Base-by-base conservation (phyloP, 35 echinoderm and acorn worm species). In the Ophioderma brevispina region DNA sequence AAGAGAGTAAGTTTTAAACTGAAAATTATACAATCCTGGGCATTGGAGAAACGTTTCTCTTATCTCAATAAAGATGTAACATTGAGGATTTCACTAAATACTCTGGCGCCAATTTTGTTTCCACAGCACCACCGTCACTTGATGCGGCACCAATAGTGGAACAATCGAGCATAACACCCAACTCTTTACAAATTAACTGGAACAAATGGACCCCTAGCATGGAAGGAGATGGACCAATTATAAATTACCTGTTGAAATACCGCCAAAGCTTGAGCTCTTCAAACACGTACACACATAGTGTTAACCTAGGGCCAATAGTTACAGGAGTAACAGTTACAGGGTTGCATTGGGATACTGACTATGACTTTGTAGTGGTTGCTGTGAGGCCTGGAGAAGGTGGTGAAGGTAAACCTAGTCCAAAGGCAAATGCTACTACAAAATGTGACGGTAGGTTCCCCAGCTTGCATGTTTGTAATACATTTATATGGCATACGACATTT, bases 281-380 rank as follows among this genome's bases (percentile, higher is more conserved):
- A n/a, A n/a, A n/a, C n/a, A n/a, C n/a, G n/a, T 52, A 52, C 46
- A 52, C 46, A 52, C 8, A 21, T 52, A 21, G 8, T 28, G n/a
- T 23, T 25, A 36, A 63, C 21, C 4, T 39, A 11, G 56, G 55
- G 31, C 21, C 35, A 25, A 39, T 1, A 5, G n/a, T 13, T 19
- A 77, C 8, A 11, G 23, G 70, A 17, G 23, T 78, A 25, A 25
- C 18, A 13, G 39, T 87, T 23, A 0, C 17, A 21, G 75, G 25
- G 17, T 64, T 87, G 11, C 28, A 76, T 36, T 40, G 63, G 28
- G 85, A 87, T 75, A 87, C 85, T 17, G 64, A 87, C 11, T 87
- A 87, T 87, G 85, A 87, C 36, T 87, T 87, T 78, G 85, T 46
- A 40, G 70, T 87, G 1, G 70, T 78, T 1, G 85, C 75, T 31